A percentile compares a stretch with the other conserved stretches of the same genome.
Evolutionary conservation across 2,113 vertebrate genomes (phyloP).

Genomic region (Emydocephalus ijimae): DNA sequence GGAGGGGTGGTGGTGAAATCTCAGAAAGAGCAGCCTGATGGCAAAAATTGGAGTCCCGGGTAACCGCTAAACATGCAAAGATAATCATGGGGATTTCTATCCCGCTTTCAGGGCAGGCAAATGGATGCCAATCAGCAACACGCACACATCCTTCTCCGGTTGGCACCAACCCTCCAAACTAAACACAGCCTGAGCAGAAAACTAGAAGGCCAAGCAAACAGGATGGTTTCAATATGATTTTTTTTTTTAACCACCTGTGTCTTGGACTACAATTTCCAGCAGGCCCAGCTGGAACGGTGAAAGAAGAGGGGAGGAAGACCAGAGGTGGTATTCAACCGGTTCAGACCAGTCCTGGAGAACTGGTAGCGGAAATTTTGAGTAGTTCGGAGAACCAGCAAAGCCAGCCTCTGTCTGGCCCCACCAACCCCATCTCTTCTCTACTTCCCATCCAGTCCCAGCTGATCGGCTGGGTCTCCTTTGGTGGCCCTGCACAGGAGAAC

Average conservation of each 20-base stretch:
- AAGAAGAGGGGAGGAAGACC: background rate
- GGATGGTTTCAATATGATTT: background rate
- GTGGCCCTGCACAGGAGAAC: too few relatives aligned
- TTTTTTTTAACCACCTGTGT: background rate
- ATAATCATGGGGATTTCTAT: background rate
- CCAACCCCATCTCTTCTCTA: too few relatives aligned
- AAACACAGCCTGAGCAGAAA: background rate
- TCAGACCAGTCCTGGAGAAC: too few relatives aligned
- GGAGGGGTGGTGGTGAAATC: background rate
- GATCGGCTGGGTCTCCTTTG: too few relatives aligned
- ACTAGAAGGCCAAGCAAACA: background rate
- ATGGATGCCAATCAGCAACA: background rate
- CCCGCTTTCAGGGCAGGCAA: background rate
- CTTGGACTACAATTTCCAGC: background rate
- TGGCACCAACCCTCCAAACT: background rate
- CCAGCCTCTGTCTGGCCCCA: too few relatives aligned
- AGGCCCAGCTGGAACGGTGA: background rate
- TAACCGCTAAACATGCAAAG: background rate
- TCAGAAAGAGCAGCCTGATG: background rate
- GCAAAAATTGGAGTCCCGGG: too few relatives aligned
- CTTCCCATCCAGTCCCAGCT: too few relatives aligned
- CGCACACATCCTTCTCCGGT: background rate
- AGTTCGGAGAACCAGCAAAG: too few relatives aligned
- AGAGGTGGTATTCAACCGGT: too few relatives aligned
- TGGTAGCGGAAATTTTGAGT: too few relatives aligned